Evolutionary conservation across 2,888 invertebrate species (phyloP).

Genomic region (Dasypogon diadema): DNA sequence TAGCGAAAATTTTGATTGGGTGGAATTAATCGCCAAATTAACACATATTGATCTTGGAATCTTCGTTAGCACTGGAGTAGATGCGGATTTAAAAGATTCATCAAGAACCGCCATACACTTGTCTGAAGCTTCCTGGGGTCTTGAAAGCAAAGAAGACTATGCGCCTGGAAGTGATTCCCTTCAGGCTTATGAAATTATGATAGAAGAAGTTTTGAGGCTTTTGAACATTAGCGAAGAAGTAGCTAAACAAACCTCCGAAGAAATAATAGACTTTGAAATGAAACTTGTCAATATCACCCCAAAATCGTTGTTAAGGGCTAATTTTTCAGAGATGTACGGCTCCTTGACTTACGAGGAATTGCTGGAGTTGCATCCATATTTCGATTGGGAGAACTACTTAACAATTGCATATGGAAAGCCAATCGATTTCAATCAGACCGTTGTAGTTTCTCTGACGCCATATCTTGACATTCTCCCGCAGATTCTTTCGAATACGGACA

Average conservation of each 20-base stretch:
- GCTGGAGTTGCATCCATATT: background rate
- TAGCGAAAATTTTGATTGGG: constrained; percentile 28
- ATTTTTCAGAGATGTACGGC: background rate
- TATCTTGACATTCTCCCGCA: constrained; percentile 53
- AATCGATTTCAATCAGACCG: constrained; percentile 32
- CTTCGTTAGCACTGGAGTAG: constrained; percentile 3
- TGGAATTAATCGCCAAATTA: constrained; percentile 12
- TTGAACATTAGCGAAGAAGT: background rate
- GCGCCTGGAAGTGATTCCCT: background rate
- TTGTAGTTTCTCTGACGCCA: constrained; percentile 49
- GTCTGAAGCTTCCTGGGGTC: constrained; percentile 11
- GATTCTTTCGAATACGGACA: background rate
- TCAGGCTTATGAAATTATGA: constrained; percentile 1
- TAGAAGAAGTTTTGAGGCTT: background rate
- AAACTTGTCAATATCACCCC: background rate
- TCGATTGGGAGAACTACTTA: constrained; percentile 19
- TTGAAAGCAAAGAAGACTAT: constrained; percentile 5
- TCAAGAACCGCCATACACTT: constrained; percentile 6
- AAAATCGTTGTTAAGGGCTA: background rate
- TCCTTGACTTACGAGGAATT: background rate
- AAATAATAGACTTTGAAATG: constrained; percentile 20
- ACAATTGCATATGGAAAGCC: background rate
- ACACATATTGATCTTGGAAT: constrained; percentile 1
- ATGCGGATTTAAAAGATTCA: constrained; percentile 24
- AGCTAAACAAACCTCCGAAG: background rate